These are phyloP conservation scores for Scomber japonicus DNA, from an alignment of 2,113 vertebrate genomes.

Conservation along the genomic window DNA sequence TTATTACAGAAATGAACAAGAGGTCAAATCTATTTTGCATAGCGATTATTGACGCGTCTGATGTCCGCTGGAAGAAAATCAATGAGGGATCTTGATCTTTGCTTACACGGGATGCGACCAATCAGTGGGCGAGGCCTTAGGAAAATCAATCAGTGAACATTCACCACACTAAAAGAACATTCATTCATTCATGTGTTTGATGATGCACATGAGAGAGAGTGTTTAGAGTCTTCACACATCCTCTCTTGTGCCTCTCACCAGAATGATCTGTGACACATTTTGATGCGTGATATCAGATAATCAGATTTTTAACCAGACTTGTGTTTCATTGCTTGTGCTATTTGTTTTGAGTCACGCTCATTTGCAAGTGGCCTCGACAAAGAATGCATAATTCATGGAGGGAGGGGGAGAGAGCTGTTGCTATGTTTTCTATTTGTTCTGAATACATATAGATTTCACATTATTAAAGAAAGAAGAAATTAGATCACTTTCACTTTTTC, in stretches of 20 bases:
- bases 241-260: too few species aligned
- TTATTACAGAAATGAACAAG: not conserved
- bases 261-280: not conserved
- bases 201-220: too few species aligned
- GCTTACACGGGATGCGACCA: not conserved
- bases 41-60: slow-evolving; percentile 23
- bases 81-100: slow-evolving; percentile 1
- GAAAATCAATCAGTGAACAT: not conserved
- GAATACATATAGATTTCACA: not conserved
- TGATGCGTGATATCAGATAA: not conserved
- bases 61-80: slow-evolving; percentile 21
- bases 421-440: not conserved
- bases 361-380: slow-evolving; percentile 28
- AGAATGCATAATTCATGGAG: slow-evolving; percentile 37
- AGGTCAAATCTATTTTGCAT: slow-evolving; percentile 31
- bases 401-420: not conserved
- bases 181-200: not conserved
- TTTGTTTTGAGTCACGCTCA: slow-evolving; percentile 31
- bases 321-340: not conserved
- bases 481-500: not conserved
- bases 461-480: not conserved
- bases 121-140: not conserved
- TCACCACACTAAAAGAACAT: not conserved
- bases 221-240: too few species aligned
- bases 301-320: not conserved